phyloP scores from a whole-genome alignment of 2,797 vertebrate species.

The Eidolon dupreanum region DNA sequence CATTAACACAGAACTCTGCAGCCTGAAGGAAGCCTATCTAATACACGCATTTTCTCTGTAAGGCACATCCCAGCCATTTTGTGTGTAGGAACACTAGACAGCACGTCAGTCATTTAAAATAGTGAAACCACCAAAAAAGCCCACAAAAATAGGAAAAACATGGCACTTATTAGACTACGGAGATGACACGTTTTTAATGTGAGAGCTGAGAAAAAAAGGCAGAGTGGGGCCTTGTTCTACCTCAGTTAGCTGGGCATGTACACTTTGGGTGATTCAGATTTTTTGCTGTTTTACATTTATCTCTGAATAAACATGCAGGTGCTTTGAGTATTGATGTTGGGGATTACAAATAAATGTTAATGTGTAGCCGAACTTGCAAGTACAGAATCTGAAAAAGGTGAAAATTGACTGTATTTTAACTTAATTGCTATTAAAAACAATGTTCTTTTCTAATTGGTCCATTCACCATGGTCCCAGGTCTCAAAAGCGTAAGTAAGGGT shows the following conservation, averaged over 20 bases:
- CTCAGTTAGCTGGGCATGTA: not conserved
- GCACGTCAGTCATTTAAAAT: not conserved
- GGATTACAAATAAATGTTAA: not conserved
- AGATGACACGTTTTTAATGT: not conserved
- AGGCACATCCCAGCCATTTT: not conserved
- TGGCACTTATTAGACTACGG: not conserved
- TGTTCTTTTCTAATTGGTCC: not conserved
- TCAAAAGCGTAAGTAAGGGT: not conserved
- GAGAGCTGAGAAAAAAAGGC: not conserved
- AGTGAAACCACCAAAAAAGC: not conserved
- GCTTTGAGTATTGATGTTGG: not conserved
- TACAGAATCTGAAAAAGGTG: not conserved
- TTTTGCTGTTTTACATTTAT: not conserved
- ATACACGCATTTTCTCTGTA: not conserved
- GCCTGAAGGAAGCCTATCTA: not conserved
- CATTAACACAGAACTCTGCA: not conserved
- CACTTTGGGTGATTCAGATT: too few relatives aligned
- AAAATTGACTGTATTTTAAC: not conserved
- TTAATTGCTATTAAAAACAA: not conserved
- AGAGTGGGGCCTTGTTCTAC: not conserved
- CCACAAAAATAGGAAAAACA: not conserved
- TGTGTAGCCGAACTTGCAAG: not conserved
- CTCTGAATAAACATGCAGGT: not conserved
- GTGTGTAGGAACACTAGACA: not conserved
- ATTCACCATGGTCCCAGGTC: not conserved